Base-by-base conservation (phyloP, 2,888 invertebrate species). In the Phyto melanocephala region DNA sequence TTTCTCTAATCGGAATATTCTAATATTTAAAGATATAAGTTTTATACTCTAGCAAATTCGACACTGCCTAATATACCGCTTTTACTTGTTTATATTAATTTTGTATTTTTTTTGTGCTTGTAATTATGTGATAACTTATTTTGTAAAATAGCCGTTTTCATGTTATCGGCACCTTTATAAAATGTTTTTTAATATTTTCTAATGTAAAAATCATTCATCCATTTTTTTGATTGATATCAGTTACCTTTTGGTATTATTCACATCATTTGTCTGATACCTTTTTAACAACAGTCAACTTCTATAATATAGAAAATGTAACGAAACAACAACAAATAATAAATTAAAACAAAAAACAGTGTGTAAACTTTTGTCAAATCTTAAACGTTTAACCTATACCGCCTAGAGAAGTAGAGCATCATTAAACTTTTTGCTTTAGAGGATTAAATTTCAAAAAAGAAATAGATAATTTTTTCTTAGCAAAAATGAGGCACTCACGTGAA, bases 331-430 rank as follows among this genome's bases (percentile, higher is more conserved):
- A 50, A n/a, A n/a, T n/a, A 20, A 24, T 13, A 13, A 22, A 50
- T 0, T 47, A 40, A n/a, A 40, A 40, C n/a, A 52, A 65, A 52
- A 7, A 22, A 24, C 6, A 15, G 37, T 47, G 56, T 22, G 20
- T 67, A 56, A 2, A 17, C 13, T 62, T 52, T 35, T 52, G 47
- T 28, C 52, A 54, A 67, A 56, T 45, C 33, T 63, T 62, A 47
- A 68, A 54, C 20, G 35, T 54, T 81, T 77, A 50, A 67, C 65
- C 72, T n/a, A n/a, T n/a, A 72, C 63, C 70, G 70, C 74, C 56
- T 70, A 40, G 28, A 15, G 33, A 56, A 50, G 62, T 74, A 58
- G 74, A 65, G 70, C 74, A 70, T 75, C 58, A 70, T 65, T 78
- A 50, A 40, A 52, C 37, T 74, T 74, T 50, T 8, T 7, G 20